Evolutionary conservation across 2,797 vertebrate species (phyloP).

Genomic region (Sparidentex hasta): DNA sequence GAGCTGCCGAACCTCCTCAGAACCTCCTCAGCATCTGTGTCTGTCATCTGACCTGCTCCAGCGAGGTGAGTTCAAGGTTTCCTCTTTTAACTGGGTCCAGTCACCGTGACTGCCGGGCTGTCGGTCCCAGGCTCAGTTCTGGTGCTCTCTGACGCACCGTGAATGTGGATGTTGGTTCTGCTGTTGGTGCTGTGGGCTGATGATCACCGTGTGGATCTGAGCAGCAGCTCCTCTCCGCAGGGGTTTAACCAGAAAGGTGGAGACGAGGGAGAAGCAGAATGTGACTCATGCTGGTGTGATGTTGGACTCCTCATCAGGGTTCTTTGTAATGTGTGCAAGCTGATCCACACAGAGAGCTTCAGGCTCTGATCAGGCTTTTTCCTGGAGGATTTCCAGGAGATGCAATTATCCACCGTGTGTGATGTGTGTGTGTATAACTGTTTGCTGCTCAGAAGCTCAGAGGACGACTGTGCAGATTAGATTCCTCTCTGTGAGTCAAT

Average conservation of each 20-base stretch:
- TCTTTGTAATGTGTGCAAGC: background rate
- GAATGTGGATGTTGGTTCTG: slow-evolving; percentile 11
- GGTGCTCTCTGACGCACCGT: slow-evolving; percentile 25
- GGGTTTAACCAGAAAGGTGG: background rate
- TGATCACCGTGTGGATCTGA: slow-evolving; percentile 7
- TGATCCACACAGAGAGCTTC: background rate
- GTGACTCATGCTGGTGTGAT: slow-evolving; percentile 37
- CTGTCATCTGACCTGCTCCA: slow-evolving; percentile 14
- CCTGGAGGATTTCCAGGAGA: slow-evolving; percentile 4
- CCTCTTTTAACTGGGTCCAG: slow-evolving; percentile 27
- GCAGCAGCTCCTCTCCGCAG: slow-evolving; percentile 2
- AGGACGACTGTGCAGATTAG: slow-evolving; percentile 7
- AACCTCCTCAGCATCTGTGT: slow-evolving; percentile 42
- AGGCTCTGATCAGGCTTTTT: background rate
- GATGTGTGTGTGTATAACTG: background rate
- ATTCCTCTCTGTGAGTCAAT: slow-evolving; percentile 3
- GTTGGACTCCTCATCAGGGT: background rate
- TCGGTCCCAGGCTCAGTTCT: background rate
- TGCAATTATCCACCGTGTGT: background rate
- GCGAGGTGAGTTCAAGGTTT: slow-evolving; percentile 59
- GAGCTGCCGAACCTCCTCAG: no score
- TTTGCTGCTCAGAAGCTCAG: background rate
- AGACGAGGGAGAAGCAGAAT: background rate
- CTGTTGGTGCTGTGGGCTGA: slow-evolving; percentile 20
- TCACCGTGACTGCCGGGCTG: background rate